Conservation (phyloP, 2,797 vertebrate species). For the Rallus crepitans region DNA sequence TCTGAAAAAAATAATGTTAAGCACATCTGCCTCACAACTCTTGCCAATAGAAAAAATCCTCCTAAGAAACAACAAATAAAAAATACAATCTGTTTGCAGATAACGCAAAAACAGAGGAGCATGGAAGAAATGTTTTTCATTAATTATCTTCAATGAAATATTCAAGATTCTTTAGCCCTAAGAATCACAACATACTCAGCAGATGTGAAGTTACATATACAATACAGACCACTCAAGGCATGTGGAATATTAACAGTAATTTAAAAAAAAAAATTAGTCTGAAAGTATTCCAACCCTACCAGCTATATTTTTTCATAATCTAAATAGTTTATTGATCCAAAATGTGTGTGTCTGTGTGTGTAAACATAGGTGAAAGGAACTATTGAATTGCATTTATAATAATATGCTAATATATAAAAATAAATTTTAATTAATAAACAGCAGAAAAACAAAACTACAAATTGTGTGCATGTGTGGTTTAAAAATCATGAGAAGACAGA, state of each 20-base stretch:
- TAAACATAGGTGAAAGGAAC: conserved; percentile 8
- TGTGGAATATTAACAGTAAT: not conserved
- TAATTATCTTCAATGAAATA: not conserved
- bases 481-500: not conserved
- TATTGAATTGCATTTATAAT: not conserved
- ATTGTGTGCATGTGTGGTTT: not conserved
- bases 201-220: not conserved
- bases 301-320: not conserved
- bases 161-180: not conserved
- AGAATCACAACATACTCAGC: not conserved
- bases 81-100: not conserved
- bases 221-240: not conserved
- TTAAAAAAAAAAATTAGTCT: not conserved
- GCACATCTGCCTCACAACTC: not conserved
- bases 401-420: not conserved
- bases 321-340: not conserved
- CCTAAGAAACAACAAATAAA: not conserved
- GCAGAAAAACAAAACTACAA: not conserved
- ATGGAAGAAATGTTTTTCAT: not conserved
- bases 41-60: not conserved
- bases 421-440: not conserved
- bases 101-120: not conserved
- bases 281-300: not conserved
- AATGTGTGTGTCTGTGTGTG: not conserved
- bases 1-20: not conserved